Evolutionary conservation across 2,113 vertebrate genomes (phyloP).

Genomic region (Callospermophilus lateralis): DNA sequence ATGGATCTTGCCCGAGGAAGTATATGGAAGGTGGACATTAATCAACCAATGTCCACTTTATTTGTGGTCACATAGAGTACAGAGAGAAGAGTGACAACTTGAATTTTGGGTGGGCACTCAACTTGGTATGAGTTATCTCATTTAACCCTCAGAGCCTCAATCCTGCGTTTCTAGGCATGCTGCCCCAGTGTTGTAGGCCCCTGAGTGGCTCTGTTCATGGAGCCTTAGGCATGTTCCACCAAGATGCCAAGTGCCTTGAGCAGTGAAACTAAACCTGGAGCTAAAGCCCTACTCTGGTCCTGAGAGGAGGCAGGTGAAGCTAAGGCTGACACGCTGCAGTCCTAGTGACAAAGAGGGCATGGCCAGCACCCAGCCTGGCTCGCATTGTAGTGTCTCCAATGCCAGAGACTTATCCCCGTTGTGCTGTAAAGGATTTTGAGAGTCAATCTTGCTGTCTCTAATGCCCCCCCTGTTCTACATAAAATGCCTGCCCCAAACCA

Average conservation of each 20-base stretch:
- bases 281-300: neutral
- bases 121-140: neutral
- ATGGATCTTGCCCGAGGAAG: neutral
- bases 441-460: neutral
- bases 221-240: neutral
- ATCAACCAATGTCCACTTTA: neutral
- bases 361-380: neutral
- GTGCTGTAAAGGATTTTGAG: neutral
- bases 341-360: neutral
- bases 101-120: neutral
- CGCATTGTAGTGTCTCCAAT: neutral
- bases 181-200: neutral
- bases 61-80: neutral
- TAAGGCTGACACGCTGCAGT: neutral
- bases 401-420: neutral
- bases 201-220: neutral
- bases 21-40: neutral
- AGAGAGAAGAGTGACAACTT: neutral
- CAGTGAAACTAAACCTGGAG: neutral
- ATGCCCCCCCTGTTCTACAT: neutral
- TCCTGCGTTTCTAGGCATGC: neutral
- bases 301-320: neutral
- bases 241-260: neutral
- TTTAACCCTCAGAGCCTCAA: neutral
- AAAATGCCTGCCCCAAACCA: neutral